Base-by-base conservation (phyloP, 2,113 vertebrate species). In the Coreoperca whiteheadi region DNA sequence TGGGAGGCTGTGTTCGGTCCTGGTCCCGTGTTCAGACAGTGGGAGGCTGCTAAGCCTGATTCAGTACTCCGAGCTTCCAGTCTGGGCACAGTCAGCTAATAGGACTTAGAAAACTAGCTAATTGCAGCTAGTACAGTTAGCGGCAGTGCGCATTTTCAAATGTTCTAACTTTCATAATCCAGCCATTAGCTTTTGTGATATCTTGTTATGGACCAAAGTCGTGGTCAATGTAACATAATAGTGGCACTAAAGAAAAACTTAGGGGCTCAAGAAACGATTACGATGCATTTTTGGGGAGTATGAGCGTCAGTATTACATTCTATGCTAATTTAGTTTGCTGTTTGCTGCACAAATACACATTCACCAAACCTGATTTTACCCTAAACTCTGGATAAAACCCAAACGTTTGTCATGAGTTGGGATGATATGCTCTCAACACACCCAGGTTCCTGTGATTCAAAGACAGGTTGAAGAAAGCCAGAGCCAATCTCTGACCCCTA, bases 381-480 rank as follows among this genome's bases (percentile, higher is more conserved):
- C 6, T 64, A 4, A 66, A 41, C 21, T 51, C 3, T 6, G 21
- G 23, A 43, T 9, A 53, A 83, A 66, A 75, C 18, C 18, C 63
- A 67, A 1, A 48, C 14, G 43, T 75, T 68, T 65, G 41, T 74
- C 66, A 30, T 59, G 43, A 25, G 68, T 63, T 73, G 66, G 32
- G 11, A 60, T 34, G 41, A 79, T 71, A 30, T 69, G 71, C 54
- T 69, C 54, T 82, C 64, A 79, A 77, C 59, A 77, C 41, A 53
- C 43, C 39, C 25, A 39, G 1, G 67, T 32, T 78, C 51, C 53
- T 41, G 75, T 51, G 61, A 77, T 74, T 88, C 71, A 85, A 79
- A 85, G 56, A 16, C 11, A 51, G 50, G 63, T 28, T 86, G 88
- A 91, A 79, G 70, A 78, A 91, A 91, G 50, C 84, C 92, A 92